Evolutionary conservation across 2,888 invertebrate genomes (phyloP).

Genomic region (Torymus tubicola): DNA sequence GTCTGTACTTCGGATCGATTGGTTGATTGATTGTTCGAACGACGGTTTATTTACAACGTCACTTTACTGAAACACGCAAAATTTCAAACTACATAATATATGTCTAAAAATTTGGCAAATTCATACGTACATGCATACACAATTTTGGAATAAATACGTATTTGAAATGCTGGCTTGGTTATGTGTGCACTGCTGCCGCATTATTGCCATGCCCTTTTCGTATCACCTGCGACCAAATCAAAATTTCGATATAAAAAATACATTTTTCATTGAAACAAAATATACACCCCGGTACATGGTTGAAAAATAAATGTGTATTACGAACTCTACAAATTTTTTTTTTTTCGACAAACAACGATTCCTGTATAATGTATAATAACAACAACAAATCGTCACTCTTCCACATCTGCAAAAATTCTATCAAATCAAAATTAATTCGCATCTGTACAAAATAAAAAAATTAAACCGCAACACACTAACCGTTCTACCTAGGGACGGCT

Average conservation of each 20-base stretch:
- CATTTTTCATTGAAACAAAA: conserved; percentile 44
- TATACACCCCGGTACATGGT: conserved; percentile 70
- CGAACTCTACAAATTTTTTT: conserved; percentile 2
- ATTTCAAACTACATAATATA: conserved; percentile 22
- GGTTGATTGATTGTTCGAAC: conserved; percentile 43
- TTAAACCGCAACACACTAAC: conserved; percentile 59
- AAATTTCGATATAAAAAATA: conserved; percentile 45
- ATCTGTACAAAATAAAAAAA: conserved; percentile 57
- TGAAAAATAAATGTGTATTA: conserved; percentile 44
- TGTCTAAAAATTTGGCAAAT: conserved; percentile 26
- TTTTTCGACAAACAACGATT: conserved; percentile 27
- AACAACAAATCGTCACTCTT: conserved; percentile 29
- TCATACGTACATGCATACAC: conserved; percentile 52
- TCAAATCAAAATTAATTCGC: conserved; percentile 44
- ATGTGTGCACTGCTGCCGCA: conserved; percentile 71
- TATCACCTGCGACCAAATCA: conserved; percentile 62
- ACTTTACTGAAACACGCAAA: conserved; percentile 18
- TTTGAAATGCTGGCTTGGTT: conserved; percentile 71
- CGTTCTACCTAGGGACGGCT: conserved; percentile 66
- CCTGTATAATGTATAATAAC: neutral
- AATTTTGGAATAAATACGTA: conserved; percentile 59
- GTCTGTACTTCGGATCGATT: conserved; percentile 47
- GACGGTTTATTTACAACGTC: conserved; percentile 34
- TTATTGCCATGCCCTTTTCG: conserved; percentile 68
- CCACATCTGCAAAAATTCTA: conserved; percentile 21